Percentiles rank a stretch among this genome's conserved stretches.
These are phyloP conservation scores for Radopholus similis DNA, from an alignment of 1,140 invertebrate species.

Conservation along the genomic window DNA sequence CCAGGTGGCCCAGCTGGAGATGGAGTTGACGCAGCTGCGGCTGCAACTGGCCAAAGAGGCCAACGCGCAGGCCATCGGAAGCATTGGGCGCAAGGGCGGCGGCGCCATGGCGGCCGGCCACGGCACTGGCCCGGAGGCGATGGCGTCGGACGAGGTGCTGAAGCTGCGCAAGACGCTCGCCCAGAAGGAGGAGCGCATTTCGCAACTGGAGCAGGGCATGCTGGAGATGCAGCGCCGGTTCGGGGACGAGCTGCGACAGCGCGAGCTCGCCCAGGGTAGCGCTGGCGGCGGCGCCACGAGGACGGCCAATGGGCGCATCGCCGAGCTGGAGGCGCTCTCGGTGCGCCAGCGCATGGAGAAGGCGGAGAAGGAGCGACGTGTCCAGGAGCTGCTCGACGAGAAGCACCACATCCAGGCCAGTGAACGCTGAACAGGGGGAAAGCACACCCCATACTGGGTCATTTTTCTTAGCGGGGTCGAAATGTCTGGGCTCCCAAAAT, in stretches of 20 bases:
- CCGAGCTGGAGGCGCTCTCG: slow-evolving; percentile 12
- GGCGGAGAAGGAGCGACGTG: slow-evolving; percentile 28
- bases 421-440: too few relatives aligned
- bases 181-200: slow-evolving; percentile 34
- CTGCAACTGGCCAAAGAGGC: slow-evolving; percentile 34
- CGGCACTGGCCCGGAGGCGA: background rate
- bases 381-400: slow-evolving; percentile 35
- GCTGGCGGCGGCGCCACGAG: background rate
- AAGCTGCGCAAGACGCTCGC: slow-evolving; percentile 29
- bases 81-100: slow-evolving; percentile 13
- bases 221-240: slow-evolving; percentile 30
- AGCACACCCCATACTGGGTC: too few relatives aligned
- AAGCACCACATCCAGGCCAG: slow-evolving; percentile 36
- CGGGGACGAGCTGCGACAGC: slow-evolving; percentile 17
- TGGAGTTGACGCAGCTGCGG: slow-evolving; percentile 38
- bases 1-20: slow-evolving; percentile 40
- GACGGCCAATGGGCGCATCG: background rate
- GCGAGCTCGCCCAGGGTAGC: background rate
- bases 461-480: too few relatives aligned
- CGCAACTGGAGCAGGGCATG: slow-evolving; percentile 28
- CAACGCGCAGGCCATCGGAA: slow-evolving; percentile 12
- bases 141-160: slow-evolving; percentile 19
- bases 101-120: background rate
- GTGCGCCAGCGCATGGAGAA: slow-evolving; percentile 32
- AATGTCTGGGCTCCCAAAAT: too few relatives aligned